Percentiles rank a stretch among this genome's conserved stretches.
Conservation (phyloP, 2,797 vertebrate species). For the Chelidonichthys spinosus region DNA sequence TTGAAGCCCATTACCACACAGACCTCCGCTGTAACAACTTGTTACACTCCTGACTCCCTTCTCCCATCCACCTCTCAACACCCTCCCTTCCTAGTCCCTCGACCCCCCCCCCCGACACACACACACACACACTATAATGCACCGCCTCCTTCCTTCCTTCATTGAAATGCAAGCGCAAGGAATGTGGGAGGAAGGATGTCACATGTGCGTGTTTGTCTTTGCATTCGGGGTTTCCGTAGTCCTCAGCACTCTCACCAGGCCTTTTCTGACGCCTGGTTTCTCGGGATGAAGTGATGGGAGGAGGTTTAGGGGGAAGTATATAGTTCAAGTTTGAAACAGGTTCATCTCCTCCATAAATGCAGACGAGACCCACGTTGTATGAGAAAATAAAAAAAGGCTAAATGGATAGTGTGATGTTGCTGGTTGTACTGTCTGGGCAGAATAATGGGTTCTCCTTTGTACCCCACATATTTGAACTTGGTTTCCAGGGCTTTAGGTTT, state of each 20-base stretch:
- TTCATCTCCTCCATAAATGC: neutral
- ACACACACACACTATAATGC: neutral
- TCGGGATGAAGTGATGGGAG: conserved; percentile 29
- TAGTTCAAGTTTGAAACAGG: conserved; percentile 15
- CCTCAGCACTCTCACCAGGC: conserved; percentile 52
- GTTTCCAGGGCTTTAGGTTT: conserved; percentile 1
- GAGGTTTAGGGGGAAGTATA: conserved; percentile 12
- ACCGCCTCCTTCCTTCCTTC: conserved; percentile 65
- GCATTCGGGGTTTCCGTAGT: conserved; percentile 69
- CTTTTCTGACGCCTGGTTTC: conserved; percentile 58
- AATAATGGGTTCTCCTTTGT: neutral
- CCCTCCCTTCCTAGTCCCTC: conserved; percentile 54
- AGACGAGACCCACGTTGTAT: neutral
- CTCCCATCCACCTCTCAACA: conserved; percentile 30
- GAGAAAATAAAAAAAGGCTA: neutral
- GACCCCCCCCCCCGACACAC: conserved; percentile 24
- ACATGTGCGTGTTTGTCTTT: conserved; percentile 76
- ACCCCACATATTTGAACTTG: conserved; percentile 10
- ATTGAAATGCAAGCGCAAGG: conserved; percentile 72
- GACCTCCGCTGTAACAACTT: conserved; percentile 42
- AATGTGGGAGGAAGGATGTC: conserved; percentile 84
- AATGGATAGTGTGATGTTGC: conserved; percentile 2
- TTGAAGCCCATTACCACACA: conserved; percentile 55
- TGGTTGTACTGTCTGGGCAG: neutral
- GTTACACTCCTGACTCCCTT: conserved; percentile 23